phyloP scores from a whole-genome alignment of 2,113 vertebrate genomes.

The Canis aureus region DNA sequence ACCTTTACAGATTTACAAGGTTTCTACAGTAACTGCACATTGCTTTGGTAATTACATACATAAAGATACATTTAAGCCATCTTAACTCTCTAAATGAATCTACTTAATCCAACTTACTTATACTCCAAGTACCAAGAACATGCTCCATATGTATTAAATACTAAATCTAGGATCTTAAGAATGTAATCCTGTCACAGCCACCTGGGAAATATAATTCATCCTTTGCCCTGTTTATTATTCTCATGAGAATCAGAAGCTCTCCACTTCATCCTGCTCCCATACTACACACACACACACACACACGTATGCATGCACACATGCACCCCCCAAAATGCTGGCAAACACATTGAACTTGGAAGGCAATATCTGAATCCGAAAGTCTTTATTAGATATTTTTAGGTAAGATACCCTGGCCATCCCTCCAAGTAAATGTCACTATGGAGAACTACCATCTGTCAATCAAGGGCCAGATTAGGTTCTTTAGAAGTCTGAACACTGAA shows the following conservation, averaged over 20 bases:
- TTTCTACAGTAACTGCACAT: background rate
- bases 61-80: background rate
- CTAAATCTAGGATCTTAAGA: background rate
- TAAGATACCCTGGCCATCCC: background rate
- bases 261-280: no score
- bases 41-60: background rate
- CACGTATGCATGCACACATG: no score
- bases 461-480: background rate
- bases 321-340: no score
- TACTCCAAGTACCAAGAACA: background rate
- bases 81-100: constrained; percentile 9
- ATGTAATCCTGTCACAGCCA: background rate
- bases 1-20: background rate
- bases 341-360: background rate
- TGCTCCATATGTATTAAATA: background rate
- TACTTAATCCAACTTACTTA: constrained; percentile 18
- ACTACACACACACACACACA: background rate
- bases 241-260: background rate
- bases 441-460: background rate
- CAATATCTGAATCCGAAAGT: background rate
- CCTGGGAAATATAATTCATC: background rate
- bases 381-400: constrained; percentile 9
- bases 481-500: background rate
- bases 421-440: constrained; percentile 18
- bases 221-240: background rate